Conservation (phyloP, 2,797 vertebrate genomes). For the Trachops cirrhosus region DNA sequence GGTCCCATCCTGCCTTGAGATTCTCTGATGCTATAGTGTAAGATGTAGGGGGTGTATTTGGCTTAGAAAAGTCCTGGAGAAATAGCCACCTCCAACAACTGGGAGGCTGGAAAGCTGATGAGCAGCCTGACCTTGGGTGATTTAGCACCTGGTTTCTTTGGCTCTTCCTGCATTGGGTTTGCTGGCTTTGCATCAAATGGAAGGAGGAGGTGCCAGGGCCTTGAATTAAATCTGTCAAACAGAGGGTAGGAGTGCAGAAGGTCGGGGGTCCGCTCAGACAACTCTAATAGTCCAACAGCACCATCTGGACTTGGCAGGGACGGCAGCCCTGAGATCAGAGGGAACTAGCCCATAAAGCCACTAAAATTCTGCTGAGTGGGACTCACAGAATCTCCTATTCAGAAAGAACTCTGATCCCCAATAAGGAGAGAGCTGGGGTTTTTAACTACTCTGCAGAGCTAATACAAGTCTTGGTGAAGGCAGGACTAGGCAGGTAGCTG, state of each 20-base stretch:
- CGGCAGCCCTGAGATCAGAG: background rate
- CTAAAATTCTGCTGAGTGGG: background rate
- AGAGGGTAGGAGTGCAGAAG: background rate
- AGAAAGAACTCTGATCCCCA: background rate
- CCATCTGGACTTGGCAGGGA: constrained; percentile 54
- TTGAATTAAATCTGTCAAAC: constrained; percentile 60
- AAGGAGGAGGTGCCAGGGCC: constrained; percentile 46
- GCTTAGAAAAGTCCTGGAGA: constrained; percentile 25
- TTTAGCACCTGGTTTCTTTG: constrained; percentile 54
- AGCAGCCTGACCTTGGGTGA: constrained; percentile 49
- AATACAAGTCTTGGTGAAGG: background rate
- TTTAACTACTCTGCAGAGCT: background rate
- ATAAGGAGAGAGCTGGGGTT: background rate
- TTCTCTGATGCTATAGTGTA: background rate
- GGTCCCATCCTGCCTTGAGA: constrained; percentile 20
- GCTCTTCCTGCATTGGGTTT: constrained; percentile 35
- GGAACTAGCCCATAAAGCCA: background rate
- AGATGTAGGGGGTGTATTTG: background rate
- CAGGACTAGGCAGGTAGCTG: background rate
- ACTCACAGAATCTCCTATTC: background rate
- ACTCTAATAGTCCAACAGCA: background rate
- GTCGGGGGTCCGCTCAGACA: background rate
- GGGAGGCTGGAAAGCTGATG: background rate
- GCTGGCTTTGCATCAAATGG: constrained; percentile 53
- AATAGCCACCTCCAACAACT: background rate